These are phyloP conservation scores for Oophaga sylvatica DNA, from an alignment of 2,797 vertebrate species.

Conservation along the genomic window DNA sequence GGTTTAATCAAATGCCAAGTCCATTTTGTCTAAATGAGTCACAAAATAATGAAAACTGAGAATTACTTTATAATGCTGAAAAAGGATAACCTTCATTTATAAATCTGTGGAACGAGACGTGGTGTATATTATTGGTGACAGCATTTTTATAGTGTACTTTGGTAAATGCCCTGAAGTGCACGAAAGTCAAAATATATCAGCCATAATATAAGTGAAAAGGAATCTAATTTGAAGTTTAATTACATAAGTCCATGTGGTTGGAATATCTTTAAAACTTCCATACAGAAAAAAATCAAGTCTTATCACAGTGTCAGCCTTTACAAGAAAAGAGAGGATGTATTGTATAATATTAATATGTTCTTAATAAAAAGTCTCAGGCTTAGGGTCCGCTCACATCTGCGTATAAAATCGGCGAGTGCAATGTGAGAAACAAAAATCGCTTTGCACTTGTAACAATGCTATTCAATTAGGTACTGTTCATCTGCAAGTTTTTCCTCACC, in stretches of 20 bases:
- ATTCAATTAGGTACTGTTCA: no score
- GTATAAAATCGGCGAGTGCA: no score
- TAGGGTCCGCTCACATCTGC: no score
- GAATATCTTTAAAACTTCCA: slow-evolving; percentile 30
- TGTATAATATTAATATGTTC: background rate
- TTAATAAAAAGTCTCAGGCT: background rate
- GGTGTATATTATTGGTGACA: slow-evolving; percentile 42
- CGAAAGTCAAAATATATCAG: slow-evolving; percentile 32
- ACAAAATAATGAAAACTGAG: slow-evolving; percentile 52
- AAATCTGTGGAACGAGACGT: slow-evolving; percentile 34
- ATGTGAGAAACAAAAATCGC: no score
- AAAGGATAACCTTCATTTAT: slow-evolving; percentile 52
- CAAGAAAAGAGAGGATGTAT: background rate
- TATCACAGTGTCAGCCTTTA: background rate
- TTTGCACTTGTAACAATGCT: no score
- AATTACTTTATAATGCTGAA: slow-evolving; percentile 45
- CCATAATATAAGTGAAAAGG: slow-evolving; percentile 38
- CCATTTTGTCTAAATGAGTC: slow-evolving; percentile 54
- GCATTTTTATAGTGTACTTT: slow-evolving; percentile 39
- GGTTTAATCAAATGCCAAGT: slow-evolving; percentile 56
- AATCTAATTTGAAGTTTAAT: slow-evolving; percentile 49
- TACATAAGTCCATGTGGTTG: slow-evolving; percentile 24
- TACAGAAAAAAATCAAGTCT: slow-evolving; percentile 8
- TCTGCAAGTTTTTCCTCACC: no score
- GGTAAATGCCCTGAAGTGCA: slow-evolving; percentile 49